These are phyloP conservation scores for Aptenodytes forsteri DNA, from an alignment of 2,113 vertebrate species.

Conservation along the genomic window DNA sequence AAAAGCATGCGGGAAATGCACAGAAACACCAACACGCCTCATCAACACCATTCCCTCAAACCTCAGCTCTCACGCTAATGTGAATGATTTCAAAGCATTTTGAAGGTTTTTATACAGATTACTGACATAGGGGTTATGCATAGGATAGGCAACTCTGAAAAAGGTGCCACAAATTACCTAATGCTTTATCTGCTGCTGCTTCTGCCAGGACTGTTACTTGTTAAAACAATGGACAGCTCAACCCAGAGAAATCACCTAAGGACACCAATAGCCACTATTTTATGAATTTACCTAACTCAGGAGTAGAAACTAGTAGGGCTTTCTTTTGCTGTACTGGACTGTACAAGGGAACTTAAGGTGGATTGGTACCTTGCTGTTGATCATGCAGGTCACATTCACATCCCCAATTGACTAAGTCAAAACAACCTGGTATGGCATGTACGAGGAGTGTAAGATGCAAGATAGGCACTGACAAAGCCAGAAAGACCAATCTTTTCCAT, in stretches of 20 bases:
- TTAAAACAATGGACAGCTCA: background rate
- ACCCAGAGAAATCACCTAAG: background rate
- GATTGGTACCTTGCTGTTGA: background rate
- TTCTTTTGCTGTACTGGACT: background rate
- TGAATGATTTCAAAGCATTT: background rate
- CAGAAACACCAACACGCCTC: background rate
- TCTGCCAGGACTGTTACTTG: background rate
- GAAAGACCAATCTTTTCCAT: background rate
- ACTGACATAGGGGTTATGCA: background rate
- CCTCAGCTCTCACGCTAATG: background rate
- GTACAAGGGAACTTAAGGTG: background rate
- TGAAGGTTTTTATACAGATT: background rate
- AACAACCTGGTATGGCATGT: fast-evolving
- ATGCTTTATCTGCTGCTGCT: background rate
- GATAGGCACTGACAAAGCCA: background rate
- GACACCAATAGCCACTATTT: background rate
- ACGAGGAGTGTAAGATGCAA: background rate
- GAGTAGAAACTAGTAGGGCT: background rate
- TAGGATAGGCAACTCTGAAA: background rate
- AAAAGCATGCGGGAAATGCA: background rate
- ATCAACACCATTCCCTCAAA: background rate
- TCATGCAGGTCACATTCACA: background rate
- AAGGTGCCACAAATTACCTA: background rate
- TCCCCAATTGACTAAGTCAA: background rate
- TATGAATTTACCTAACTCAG: background rate